Conservation (phyloP, 1,140 invertebrate genomes). For the Pseudomyrmex concolor region DNA sequence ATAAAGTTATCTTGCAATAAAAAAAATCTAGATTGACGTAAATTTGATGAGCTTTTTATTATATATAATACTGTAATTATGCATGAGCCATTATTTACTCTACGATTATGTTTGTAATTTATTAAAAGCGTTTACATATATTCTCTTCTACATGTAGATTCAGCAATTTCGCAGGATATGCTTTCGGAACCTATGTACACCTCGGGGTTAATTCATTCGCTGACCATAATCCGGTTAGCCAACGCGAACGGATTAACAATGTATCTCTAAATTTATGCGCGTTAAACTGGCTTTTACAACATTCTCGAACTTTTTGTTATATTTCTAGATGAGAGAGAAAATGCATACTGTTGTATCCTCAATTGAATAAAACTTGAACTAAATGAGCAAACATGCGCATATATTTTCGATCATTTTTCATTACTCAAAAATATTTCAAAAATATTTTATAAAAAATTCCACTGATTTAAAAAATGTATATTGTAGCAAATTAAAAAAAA, state of each 20-base stretch:
- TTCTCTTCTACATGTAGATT: not conserved
- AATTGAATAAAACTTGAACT: not conserved
- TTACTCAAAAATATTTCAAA: not conserved
- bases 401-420: too few relatives aligned
- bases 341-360: not conserved
- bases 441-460: not conserved
- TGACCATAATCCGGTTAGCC: slow-evolving; percentile 37
- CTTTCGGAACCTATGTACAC: slow-evolving; percentile 32
- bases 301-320: slow-evolving; percentile 8
- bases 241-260: slow-evolving; percentile 41
- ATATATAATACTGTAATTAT: not conserved
- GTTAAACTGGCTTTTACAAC: slow-evolving; percentile 30
- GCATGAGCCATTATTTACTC: slow-evolving; percentile 10
- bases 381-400: too few relatives aligned
- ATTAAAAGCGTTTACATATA: slow-evolving; percentile 15
- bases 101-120: slow-evolving; percentile 34
- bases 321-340: not conserved
- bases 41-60: not conserved
- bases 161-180: slow-evolving; percentile 31
- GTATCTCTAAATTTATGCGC: slow-evolving; percentile 29
- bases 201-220: slow-evolving; percentile 32
- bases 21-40: too few relatives aligned
- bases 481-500: not conserved
- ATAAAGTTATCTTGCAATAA: not conserved
- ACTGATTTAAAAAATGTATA: not conserved